phyloP scores from a whole-genome alignment of 92 coral and sea anemone species.

The Actinostola sp. region DNA sequence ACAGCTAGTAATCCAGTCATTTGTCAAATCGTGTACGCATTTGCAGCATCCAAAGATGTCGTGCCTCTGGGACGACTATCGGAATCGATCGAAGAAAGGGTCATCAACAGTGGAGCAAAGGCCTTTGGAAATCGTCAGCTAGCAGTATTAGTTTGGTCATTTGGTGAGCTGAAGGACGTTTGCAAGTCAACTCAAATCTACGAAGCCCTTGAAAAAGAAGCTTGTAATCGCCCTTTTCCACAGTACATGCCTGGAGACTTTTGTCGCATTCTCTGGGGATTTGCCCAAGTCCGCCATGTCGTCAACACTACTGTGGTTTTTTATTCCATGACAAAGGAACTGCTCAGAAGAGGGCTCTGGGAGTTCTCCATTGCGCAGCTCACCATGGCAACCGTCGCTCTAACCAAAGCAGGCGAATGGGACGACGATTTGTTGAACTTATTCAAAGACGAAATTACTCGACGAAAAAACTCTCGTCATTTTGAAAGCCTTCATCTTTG shows the following conservation, averaged over 20 bases:
- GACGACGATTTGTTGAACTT: background rate
- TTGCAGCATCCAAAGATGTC: constrained; percentile 11
- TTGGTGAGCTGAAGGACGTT: constrained; percentile 6
- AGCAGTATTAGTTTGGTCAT: constrained; percentile 24
- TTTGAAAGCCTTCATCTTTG: constrained; percentile 20
- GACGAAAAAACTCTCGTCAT: constrained; percentile 20
- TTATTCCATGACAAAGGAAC: constrained; percentile 10
- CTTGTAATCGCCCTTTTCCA: background rate
- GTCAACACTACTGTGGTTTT: background rate
- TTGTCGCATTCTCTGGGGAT: constrained; percentile 34
- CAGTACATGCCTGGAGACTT: constrained; percentile 34
- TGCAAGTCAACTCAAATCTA: constrained; percentile 1
- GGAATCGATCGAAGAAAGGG: background rate
- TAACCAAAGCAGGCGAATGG: constrained; percentile 21
- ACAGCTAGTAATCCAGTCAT: constrained; percentile 13
- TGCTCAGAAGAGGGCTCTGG: constrained; percentile 15
- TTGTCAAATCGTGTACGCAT: constrained; percentile 28
- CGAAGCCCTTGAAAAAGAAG: constrained; percentile 18
- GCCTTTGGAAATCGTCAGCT: constrained; percentile 34
- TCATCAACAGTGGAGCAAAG: background rate
- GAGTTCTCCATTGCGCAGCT: constrained; percentile 22
- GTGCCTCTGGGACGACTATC: background rate
- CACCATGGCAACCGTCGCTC: constrained; percentile 32
- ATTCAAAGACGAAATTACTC: constrained; percentile 19
- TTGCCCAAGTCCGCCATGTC: constrained; percentile 1